Percentiles rank a stretch among this genome's conserved stretches.
These are phyloP conservation scores for Rhamphomyia laevipes DNA, from an alignment of 2,888 invertebrate genomes.

Conservation along the genomic window DNA sequence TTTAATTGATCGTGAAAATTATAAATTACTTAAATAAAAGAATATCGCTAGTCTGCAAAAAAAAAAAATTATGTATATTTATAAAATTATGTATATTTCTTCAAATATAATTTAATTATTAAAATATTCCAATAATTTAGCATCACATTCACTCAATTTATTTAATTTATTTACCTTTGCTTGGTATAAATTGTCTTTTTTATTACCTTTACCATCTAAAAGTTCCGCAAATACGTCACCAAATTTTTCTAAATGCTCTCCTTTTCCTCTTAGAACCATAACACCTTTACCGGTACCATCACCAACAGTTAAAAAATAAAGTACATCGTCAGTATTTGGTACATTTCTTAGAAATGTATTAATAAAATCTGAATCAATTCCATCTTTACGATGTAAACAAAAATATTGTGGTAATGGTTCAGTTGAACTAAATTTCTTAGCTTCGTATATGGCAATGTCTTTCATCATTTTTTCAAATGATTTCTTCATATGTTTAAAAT, in stretches of 20 bases:
- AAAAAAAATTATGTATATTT: neutral
- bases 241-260: conserved; percentile 27
- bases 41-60: too few species aligned
- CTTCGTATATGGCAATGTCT: conserved; percentile 59
- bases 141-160: conserved; percentile 51
- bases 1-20: too few species aligned
- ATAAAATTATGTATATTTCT: neutral
- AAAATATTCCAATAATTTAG: conserved; percentile 48
- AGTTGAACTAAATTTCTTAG: conserved; percentile 43
- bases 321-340: conserved; percentile 40
- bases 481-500: conserved; percentile 51
- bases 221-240: conserved; percentile 48
- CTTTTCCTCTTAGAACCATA: conserved; percentile 39
- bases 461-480: conserved; percentile 50
- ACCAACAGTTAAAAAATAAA: conserved; percentile 57
- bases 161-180: conserved; percentile 61
- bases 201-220: conserved; percentile 65
- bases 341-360: conserved; percentile 54
- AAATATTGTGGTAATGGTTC: conserved; percentile 44
- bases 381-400: conserved; percentile 56
- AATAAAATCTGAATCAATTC: conserved; percentile 62
- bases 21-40: too few species aligned
- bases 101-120: neutral
- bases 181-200: conserved; percentile 59
- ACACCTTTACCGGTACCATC: conserved; percentile 51